Evolutionary conservation across 2,888 invertebrate species (phyloP).

Genomic region (Chesias legatella): DNA sequence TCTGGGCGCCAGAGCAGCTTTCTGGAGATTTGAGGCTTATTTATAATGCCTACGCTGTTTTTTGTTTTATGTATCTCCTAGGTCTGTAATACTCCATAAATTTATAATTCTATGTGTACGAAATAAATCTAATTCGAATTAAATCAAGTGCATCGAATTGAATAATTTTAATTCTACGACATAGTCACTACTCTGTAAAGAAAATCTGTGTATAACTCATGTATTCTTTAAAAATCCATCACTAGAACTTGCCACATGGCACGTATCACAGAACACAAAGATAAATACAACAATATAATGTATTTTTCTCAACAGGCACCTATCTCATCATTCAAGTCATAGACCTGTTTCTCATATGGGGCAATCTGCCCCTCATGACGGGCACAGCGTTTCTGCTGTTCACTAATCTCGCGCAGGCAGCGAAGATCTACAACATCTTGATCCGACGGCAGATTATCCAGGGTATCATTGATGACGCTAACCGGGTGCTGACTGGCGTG

Average conservation of each 20-base stretch:
- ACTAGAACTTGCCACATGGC: too few relatives aligned
- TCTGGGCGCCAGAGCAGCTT: slow-evolving; percentile 56
- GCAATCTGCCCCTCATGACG: slow-evolving; percentile 68
- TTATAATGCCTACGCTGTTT: slow-evolving; percentile 49
- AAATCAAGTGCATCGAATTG: too few relatives aligned
- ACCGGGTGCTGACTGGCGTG: slow-evolving; percentile 39
- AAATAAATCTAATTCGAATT: too few relatives aligned
- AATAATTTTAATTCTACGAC: too few relatives aligned
- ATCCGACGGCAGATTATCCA: slow-evolving; percentile 41
- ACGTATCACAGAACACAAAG: too few relatives aligned
- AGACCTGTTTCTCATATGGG: slow-evolving; percentile 70
- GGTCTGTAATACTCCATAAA: slow-evolving; percentile 49
- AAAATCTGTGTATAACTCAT: too few relatives aligned
- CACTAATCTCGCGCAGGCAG: slow-evolving; percentile 65
- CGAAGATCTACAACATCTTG: slow-evolving; percentile 60
- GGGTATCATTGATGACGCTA: slow-evolving; percentile 43
- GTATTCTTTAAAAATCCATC: too few relatives aligned
- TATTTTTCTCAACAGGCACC: slow-evolving; percentile 42
- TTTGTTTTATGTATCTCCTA: slow-evolving; percentile 60
- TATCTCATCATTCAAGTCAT: slow-evolving; percentile 70
- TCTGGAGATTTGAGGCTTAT: slow-evolving; percentile 27
- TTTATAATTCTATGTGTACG: too few relatives aligned
- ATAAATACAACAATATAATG: too few relatives aligned
- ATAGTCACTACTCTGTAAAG: too few relatives aligned
- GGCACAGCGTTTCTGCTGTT: slow-evolving; percentile 65